These are phyloP conservation scores for Dicycla oo DNA, from an alignment of 2,888 invertebrate genomes.

Conservation along the genomic window DNA sequence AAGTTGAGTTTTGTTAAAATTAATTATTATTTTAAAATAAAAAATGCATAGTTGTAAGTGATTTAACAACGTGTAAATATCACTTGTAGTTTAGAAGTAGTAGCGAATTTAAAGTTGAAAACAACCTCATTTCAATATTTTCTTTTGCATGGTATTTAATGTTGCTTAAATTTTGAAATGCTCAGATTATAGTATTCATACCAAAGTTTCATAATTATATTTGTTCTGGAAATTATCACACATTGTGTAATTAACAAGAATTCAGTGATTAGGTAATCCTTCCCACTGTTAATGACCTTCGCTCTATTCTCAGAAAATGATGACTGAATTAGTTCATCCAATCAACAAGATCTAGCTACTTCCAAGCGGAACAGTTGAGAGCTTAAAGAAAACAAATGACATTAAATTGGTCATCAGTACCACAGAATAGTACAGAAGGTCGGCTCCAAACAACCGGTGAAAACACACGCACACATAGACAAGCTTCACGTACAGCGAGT, in stretches of 20 bases:
- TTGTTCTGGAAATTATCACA: too few relatives aligned
- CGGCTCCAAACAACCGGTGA: background rate
- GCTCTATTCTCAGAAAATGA: conserved; percentile 36
- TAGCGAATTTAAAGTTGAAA: too few relatives aligned
- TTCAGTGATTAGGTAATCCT: background rate
- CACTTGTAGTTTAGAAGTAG: too few relatives aligned
- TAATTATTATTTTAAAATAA: too few relatives aligned
- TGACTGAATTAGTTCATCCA: conserved; percentile 34
- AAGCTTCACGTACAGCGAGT: background rate
- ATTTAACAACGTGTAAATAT: too few relatives aligned
- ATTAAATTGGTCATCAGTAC: conserved; percentile 37
- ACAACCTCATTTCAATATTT: too few relatives aligned
- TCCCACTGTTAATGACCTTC: conserved; percentile 12
- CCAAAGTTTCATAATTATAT: too few relatives aligned
- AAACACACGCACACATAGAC: background rate
- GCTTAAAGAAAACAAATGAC: conserved; percentile 39
- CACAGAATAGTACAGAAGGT: background rate
- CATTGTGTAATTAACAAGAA: background rate
- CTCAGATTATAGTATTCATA: too few relatives aligned
- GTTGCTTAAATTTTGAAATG: too few relatives aligned
- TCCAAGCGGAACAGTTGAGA: conserved; percentile 12
- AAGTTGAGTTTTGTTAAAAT: too few relatives aligned
- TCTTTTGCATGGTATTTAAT: too few relatives aligned
- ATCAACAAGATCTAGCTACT: conserved; percentile 22
- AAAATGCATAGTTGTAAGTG: too few relatives aligned